Base-by-base conservation (phyloP, 2,797 vertebrate species). In the Petrocephalus schoutedeni region DNA sequence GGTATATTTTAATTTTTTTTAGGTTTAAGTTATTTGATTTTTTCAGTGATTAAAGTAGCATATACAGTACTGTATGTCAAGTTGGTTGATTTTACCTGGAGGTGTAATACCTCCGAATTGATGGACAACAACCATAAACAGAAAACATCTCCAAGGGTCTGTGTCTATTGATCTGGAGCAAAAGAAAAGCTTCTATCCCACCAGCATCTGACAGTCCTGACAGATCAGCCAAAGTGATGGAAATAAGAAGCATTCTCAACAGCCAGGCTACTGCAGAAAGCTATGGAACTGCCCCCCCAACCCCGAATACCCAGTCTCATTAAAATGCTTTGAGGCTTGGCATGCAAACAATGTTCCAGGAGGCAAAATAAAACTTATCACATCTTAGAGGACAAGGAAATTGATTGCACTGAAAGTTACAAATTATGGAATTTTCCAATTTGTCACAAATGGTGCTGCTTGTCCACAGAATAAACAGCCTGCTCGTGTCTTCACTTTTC, bases 81-180 rank as follows among this genome's bases (percentile, higher is more conserved):
- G 61, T 5, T 28, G 9, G 77, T 53, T 10, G n/a, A 9, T 53
- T 53, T 82, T 82, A 45, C 41, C 49, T 49, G 49, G 2, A 51
- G 49, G 49, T 82, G 21, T 9, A 82, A 82, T 51, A 82, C 41
- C 9, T n/a, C 19, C 1, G 45, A 53, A 19, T 1, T 82, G 77
- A 82, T 49, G 19, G 77, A 82, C 77, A 82, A 41, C 77, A 82
- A 49, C 77, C 51, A 82, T 82, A 82, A 82, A 82, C n/a, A 53
- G 82, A 54, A 84, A 84, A 84, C 21, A 54, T 54, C 12, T 85
- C 84, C 2, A 28, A 58, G 54, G 84, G 54, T 58, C 84, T 36
- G 54, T n/a, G 12, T 57, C 32, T 85, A 85, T 85, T 23, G 19
- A 85, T 85, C 49, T 56, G 45, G 10, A 53, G n/a, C 49, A 53